These are phyloP conservation scores for Cephus spinipes DNA, from an alignment of 2,888 invertebrate genomes.

Conservation along the genomic window DNA sequence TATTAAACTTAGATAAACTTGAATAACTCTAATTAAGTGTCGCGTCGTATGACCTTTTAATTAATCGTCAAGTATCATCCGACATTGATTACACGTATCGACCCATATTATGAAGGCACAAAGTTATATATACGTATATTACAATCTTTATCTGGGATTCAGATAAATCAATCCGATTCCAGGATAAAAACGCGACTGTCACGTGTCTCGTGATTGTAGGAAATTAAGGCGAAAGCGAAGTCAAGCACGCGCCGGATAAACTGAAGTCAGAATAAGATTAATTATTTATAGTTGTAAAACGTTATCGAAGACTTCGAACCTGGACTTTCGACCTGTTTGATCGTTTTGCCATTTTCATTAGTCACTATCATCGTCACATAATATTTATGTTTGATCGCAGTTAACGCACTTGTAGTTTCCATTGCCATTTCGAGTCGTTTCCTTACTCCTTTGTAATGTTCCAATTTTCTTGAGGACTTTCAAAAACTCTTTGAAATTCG, in stretches of 20 bases:
- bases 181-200: background rate
- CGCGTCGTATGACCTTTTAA: too few species aligned
- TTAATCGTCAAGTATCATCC: background rate
- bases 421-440: too few species aligned
- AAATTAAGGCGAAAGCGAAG: background rate
- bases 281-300: background rate
- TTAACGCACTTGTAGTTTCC: too few species aligned
- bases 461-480: background rate
- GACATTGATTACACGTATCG: background rate
- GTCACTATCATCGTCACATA: too few species aligned
- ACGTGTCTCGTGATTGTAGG: background rate
- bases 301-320: background rate
- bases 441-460: background rate
- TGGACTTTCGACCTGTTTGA: background rate
- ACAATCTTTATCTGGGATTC: too few species aligned
- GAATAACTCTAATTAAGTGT: too few species aligned
- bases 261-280: background rate
- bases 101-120: rapidly evolving
- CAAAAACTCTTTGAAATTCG: background rate
- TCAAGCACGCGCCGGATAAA: background rate
- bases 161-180: too few species aligned
- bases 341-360: background rate
- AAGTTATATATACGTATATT: too few species aligned
- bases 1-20: too few species aligned
- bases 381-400: too few species aligned